Evolutionary conservation across 2,113 vertebrate species (phyloP).

Genomic region (Otus sunia): DNA sequence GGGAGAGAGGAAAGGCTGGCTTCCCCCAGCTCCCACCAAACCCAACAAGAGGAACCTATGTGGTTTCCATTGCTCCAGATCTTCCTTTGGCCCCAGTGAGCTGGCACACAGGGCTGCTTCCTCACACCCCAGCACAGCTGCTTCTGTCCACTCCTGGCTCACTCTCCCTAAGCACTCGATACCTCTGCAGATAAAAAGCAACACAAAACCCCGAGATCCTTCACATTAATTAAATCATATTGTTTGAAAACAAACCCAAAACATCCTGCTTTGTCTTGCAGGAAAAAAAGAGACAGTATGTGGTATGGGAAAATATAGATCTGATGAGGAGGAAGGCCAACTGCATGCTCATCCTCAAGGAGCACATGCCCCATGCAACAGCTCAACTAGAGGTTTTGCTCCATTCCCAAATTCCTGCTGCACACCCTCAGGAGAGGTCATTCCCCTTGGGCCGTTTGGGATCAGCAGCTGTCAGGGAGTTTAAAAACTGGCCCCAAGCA

Average conservation of each 20-base stretch:
- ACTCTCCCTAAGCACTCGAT: neutral
- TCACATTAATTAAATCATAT: neutral
- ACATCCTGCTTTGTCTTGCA: neutral
- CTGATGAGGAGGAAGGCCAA: neutral
- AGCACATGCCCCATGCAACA: neutral
- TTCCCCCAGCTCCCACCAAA: neutral
- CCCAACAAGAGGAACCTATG: neutral
- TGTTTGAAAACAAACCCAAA: neutral
- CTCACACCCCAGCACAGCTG: conserved; percentile 14
- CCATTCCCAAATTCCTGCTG: neutral
- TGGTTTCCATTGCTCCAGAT: conserved; percentile 56
- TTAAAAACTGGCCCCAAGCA: neutral
- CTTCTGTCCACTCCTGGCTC: neutral
- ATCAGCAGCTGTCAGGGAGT: neutral
- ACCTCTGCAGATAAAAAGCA: neutral
- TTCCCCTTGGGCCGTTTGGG: neutral
- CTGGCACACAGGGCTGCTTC: neutral
- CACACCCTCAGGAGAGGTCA: neutral
- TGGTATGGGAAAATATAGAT: neutral
- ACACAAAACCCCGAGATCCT: neutral
- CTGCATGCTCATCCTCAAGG: neutral
- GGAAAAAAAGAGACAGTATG: neutral
- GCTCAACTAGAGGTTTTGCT: neutral
- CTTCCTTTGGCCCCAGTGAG: conserved; percentile 43
- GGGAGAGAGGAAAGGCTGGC: neutral